These are phyloP conservation scores for Pipistrellus pipistrellus DNA, from an alignment of 2,797 vertebrate species.

Conservation along the genomic window DNA sequence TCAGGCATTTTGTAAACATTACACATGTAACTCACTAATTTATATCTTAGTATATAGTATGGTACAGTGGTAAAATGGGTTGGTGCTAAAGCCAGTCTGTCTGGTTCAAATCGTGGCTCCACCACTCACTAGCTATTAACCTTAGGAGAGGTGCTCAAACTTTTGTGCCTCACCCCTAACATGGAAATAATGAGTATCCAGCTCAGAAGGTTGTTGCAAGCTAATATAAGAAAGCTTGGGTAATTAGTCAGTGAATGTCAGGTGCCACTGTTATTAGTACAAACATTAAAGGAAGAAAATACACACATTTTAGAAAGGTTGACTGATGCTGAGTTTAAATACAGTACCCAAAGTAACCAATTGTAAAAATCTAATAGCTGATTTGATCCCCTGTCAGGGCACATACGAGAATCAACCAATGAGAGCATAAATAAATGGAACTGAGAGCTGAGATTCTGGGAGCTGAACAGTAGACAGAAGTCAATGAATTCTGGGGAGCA, in stretches of 20 bases:
- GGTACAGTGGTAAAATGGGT: not conserved
- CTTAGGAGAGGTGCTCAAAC: not conserved
- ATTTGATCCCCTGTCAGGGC: no score
- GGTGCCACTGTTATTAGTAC: not conserved
- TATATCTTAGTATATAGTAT: not conserved
- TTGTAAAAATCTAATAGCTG: constrained; percentile 1
- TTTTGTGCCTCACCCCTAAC: not conserved
- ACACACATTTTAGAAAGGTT: not conserved
- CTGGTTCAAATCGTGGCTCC: constrained; percentile 8
- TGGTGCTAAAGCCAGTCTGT: not conserved
- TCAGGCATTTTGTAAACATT: constrained; percentile 6
- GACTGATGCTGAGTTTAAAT: constrained; percentile 32
- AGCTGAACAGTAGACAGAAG: not conserved
- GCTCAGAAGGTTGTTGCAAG: not conserved
- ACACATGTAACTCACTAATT: not conserved
- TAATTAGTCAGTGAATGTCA: not conserved
- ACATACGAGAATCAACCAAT: no score
- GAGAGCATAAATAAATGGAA: no score
- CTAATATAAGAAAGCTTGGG: not conserved
- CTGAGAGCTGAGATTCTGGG: not conserved
- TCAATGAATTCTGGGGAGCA: not conserved
- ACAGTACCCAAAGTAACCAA: not conserved
- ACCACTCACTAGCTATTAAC: not conserved
- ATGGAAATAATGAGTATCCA: not conserved
- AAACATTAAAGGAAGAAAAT: constrained; percentile 25